phyloP scores from a whole-genome alignment of 2,113 vertebrate species.

The Lichenostomus cassidix region DNA sequence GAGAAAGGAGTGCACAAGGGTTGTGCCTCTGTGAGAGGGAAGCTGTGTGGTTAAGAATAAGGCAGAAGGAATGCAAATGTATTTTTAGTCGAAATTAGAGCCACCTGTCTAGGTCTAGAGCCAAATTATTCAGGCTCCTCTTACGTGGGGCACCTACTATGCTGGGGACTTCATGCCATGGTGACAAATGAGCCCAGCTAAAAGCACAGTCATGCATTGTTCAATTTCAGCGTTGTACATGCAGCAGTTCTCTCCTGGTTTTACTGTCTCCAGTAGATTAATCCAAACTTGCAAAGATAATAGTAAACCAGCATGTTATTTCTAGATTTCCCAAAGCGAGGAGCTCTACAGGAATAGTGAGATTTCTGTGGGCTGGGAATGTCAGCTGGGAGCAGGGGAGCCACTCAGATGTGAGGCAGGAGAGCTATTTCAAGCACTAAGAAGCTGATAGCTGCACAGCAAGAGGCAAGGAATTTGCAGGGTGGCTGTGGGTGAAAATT shows the following conservation, averaged over 20 bases:
- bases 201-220: neutral
- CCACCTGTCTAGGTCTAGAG: neutral
- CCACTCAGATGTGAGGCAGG: neutral
- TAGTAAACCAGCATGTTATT: neutral
- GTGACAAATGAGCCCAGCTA: neutral
- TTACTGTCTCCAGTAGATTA: neutral
- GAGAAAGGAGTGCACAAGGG: neutral
- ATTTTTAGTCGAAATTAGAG: conserved; percentile 48
- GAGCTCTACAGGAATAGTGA: neutral
- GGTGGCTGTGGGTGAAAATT: neutral
- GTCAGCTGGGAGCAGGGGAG: conserved; percentile 11
- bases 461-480: neutral
- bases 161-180: neutral
- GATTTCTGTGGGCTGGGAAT: conserved; percentile 1
- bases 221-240: neutral
- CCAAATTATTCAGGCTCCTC: neutral
- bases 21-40: neutral
- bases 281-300: neutral
- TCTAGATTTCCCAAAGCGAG: neutral
- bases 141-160: neutral
- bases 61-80: conserved; percentile 17
- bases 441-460: neutral
- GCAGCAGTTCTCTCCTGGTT: neutral
- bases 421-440: conserved; percentile 26
- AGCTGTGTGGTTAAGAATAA: conserved; percentile 6